phyloP scores from a whole-genome alignment of 2,888 invertebrate genomes.

The Aplocera efformata region DNA sequence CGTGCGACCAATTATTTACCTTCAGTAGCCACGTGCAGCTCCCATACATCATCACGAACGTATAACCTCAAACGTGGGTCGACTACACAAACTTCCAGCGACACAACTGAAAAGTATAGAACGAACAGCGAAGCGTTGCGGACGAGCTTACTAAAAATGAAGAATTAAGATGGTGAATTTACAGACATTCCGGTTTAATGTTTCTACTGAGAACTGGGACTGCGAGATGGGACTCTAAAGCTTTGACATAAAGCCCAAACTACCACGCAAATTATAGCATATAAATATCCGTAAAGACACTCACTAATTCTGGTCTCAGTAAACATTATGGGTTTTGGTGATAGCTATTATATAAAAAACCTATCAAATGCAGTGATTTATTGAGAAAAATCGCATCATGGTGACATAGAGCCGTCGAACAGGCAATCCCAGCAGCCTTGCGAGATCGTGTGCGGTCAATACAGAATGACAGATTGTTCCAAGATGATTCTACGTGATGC shows the following conservation, averaged over 20 bases:
- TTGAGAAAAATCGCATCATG: slow-evolving; percentile 28
- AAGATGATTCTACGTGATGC: slow-evolving; percentile 38
- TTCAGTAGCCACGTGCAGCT: slow-evolving; percentile 66
- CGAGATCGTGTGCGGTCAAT: slow-evolving; percentile 53
- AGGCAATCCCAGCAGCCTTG: slow-evolving; percentile 39
- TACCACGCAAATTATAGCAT: slow-evolving; percentile 34
- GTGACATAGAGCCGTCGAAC: slow-evolving; percentile 24
- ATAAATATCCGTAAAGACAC: slow-evolving; percentile 51
- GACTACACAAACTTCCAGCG: slow-evolving; percentile 32
- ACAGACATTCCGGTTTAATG: slow-evolving; percentile 73
- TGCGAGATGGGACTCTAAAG: slow-evolving; percentile 48
- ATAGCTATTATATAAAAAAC: slow-evolving; percentile 36
- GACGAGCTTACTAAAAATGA: slow-evolving; percentile 74
- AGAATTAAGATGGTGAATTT: slow-evolving; percentile 74
- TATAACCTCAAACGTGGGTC: slow-evolving; percentile 21
- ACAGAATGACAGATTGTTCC: slow-evolving; percentile 42
- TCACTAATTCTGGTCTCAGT: slow-evolving; percentile 38
- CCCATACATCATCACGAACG: slow-evolving; percentile 21
- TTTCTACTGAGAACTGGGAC: slow-evolving; percentile 40
- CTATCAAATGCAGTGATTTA: slow-evolving; percentile 34
- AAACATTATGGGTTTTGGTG: slow-evolving; percentile 33
- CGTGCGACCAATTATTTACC: slow-evolving; percentile 78
- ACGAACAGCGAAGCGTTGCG: slow-evolving; percentile 66
- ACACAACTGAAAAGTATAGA: slow-evolving; percentile 38
- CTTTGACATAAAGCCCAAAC: slow-evolving; percentile 43